A percentile compares a stretch with the other conserved stretches of the same genome.
These are phyloP conservation scores for Parauchenoglanis punctatus DNA, from an alignment of 2,797 vertebrate species.

Conservation along the genomic window DNA sequence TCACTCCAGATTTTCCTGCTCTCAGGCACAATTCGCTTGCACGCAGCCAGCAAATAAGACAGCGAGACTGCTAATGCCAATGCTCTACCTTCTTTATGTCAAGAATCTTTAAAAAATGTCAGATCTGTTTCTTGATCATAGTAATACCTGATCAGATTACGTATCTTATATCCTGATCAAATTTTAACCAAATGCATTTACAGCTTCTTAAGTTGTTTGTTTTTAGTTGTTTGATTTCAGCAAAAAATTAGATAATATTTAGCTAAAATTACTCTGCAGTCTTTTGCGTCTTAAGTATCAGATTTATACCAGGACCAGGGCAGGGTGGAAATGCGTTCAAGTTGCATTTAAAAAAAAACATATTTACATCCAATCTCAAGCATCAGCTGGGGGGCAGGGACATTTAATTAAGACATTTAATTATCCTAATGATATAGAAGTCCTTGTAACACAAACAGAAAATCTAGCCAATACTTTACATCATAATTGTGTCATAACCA, in stretches of 20 bases:
- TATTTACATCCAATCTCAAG: not conserved
- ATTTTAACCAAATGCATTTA: not conserved
- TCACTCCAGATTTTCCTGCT: slow-evolving; percentile 59
- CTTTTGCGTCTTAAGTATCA: not conserved
- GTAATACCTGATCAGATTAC: not conserved
- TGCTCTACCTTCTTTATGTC: not conserved
- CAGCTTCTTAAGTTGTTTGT: not conserved
- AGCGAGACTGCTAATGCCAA: not conserved
- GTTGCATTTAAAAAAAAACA: not conserved
- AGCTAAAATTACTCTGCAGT: not conserved
- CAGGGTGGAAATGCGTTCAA: not conserved
- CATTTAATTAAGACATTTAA: not conserved
- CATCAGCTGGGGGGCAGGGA: not conserved
- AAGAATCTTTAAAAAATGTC: not conserved
- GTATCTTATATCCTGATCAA: not conserved
- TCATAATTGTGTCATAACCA: not conserved
- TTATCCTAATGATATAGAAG: not conserved
- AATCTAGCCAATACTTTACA: not conserved
- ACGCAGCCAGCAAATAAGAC: slow-evolving; percentile 11
- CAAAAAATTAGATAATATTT: not conserved
- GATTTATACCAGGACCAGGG: not conserved
- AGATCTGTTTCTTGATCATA: not conserved
- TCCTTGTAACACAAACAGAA: not conserved
- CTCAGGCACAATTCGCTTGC: slow-evolving; percentile 54
- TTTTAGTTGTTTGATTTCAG: not conserved